These are phyloP conservation scores for Trachelus tabidus DNA, from an alignment of 2,888 invertebrate species.

Conservation along the genomic window DNA sequence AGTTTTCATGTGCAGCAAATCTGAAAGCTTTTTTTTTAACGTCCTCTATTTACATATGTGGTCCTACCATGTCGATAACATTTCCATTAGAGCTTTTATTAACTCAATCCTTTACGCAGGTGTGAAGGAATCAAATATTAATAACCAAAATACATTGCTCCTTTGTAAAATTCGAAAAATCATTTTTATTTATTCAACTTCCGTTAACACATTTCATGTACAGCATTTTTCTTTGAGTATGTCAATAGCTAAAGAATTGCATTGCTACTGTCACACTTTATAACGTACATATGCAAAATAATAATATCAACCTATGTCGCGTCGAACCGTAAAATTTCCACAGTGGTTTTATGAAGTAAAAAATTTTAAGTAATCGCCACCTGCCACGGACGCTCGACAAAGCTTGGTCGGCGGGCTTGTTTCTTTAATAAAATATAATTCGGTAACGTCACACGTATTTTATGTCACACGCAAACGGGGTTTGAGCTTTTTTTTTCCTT, in stretches of 20 bases:
- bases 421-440: conserved; percentile 17
- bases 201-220: too few species aligned
- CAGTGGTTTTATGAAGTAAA: neutral
- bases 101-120: neutral
- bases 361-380: neutral
- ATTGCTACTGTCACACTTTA: too few species aligned
- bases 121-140: neutral
- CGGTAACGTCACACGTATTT: conserved; percentile 5
- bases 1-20: neutral
- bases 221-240: too few species aligned
- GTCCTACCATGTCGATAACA: neutral
- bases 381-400: neutral
- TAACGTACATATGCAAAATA: neutral
- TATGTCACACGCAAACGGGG: conserved; percentile 1
- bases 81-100: neutral
- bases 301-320: neutral
- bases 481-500: conserved; percentile 6
- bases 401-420: neutral
- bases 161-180: too few species aligned
- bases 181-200: too few species aligned
- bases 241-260: too few species aligned
- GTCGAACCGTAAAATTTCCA: neutral
- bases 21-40: neutral
- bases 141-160: neutral
- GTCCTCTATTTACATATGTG: neutral